Evolutionary conservation across 2,888 invertebrate species (phyloP).

Genomic region (Drosophila ezoana): DNA sequence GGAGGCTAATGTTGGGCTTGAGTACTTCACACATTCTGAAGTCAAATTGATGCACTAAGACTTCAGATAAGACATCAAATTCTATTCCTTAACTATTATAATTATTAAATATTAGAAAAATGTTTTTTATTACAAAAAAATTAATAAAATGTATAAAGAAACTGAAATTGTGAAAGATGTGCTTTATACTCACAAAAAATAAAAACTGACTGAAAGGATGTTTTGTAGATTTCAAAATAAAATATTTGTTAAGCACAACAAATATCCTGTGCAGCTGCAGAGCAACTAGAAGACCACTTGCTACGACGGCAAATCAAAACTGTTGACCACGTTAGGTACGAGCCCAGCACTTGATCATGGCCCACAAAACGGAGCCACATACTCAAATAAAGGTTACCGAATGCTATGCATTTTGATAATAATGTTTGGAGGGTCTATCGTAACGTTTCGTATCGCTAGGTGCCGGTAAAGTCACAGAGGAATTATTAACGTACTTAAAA

Average conservation of each 20-base stretch:
- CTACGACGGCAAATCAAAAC: constrained; percentile 29
- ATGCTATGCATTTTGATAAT: constrained; percentile 26
- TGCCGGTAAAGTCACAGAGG: constrained; percentile 16
- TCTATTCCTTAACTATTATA: too few relatives aligned
- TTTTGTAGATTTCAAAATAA: neutral
- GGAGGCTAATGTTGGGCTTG: too few relatives aligned
- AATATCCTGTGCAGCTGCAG: neutral
- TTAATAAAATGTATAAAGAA: too few relatives aligned
- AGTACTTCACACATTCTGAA: too few relatives aligned
- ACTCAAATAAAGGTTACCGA: constrained; percentile 6
- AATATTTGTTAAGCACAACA: neutral
- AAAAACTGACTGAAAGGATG: constrained; percentile 20
- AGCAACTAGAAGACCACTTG: constrained; percentile 2
- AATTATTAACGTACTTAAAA: constrained; percentile 31
- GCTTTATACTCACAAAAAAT: constrained; percentile 17
- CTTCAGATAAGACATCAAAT: too few relatives aligned
- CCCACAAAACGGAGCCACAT: constrained; percentile 1
- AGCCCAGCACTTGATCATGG: constrained; percentile 25
- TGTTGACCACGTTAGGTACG: constrained; percentile 18
- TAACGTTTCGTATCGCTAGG: constrained; percentile 6
- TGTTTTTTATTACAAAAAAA: too few relatives aligned
- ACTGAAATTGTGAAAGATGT: neutral
- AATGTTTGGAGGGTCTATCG: constrained; percentile 17
- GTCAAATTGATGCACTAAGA: too few relatives aligned
- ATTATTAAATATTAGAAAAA: too few relatives aligned